phyloP scores from a whole-genome alignment of 2,797 vertebrate genomes.

The Ispidina picta region DNA sequence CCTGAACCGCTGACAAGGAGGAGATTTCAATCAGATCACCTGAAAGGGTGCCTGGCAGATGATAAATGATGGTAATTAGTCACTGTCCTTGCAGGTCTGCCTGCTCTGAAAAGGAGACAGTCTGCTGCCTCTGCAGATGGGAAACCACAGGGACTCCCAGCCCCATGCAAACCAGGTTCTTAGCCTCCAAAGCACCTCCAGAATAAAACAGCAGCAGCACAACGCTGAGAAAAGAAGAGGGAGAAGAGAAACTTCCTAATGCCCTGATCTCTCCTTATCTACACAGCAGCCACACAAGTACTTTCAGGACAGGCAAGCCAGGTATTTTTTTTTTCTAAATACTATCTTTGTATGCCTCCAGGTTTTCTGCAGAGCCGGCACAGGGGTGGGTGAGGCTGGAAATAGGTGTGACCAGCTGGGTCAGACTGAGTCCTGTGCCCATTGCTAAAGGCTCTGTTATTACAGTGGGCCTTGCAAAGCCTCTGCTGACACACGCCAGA shows the following conservation, averaged over 20 bases:
- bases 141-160: background rate
- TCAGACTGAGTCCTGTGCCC: background rate
- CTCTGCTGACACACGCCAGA: constrained; percentile 1
- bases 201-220: background rate
- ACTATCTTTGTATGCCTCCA: background rate
- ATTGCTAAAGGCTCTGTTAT: background rate
- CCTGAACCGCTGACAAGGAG: constrained; percentile 79
- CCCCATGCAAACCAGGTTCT: background rate
- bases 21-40: constrained; percentile 86
- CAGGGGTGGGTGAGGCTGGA: background rate
- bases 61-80: constrained; percentile 90
- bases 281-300: background rate
- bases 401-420: background rate
- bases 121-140: constrained; percentile 16
- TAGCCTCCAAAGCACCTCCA: background rate
- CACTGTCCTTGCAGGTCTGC: constrained; percentile 84
- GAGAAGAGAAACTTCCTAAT: background rate
- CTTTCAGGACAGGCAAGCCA: background rate
- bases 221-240: background rate
- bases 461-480: constrained; percentile 30
- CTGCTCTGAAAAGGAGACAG: constrained; percentile 74
- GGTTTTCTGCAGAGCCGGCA: background rate
- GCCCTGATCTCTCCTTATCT: background rate
- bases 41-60: constrained; percentile 76
- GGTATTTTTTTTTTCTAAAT: background rate